phyloP scores from a whole-genome alignment of 2,113 vertebrate genomes.

The Anseranas semipalmata region DNA sequence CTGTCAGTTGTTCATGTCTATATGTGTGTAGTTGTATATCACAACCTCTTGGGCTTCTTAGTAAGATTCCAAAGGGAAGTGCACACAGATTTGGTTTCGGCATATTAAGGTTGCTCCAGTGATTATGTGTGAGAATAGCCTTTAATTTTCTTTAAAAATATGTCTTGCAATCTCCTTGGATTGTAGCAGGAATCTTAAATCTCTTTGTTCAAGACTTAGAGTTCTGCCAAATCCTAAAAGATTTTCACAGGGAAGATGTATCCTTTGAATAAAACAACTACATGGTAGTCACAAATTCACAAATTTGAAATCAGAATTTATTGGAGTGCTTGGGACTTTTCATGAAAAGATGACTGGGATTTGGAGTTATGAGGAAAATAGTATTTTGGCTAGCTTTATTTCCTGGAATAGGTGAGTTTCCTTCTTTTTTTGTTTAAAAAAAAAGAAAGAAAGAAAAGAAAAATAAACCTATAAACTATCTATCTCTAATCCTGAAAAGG shows the following conservation, averaged over 20 bases:
- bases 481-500: neutral
- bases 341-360: neutral
- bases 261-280: too few species aligned
- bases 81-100: neutral
- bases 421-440: neutral
- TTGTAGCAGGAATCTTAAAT: too few species aligned
- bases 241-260: too few species aligned
- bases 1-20: fast-evolving
- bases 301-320: neutral
- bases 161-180: too few species aligned
- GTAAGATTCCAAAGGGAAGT: neutral
- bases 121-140: neutral
- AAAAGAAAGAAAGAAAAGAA: too few species aligned
- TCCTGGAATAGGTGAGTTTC: neutral
- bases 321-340: neutral
- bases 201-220: too few species aligned
- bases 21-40: neutral
- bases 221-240: too few species aligned
- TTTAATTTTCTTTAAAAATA: neutral
- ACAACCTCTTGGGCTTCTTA: neutral
- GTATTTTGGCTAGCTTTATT: neutral
- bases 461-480: neutral
- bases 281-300: neutral
- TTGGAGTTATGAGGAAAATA: neutral
- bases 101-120: neutral